Base-by-base conservation (phyloP, 2,797 vertebrate genomes). In the Enteromius afrohamiltoni region DNA sequence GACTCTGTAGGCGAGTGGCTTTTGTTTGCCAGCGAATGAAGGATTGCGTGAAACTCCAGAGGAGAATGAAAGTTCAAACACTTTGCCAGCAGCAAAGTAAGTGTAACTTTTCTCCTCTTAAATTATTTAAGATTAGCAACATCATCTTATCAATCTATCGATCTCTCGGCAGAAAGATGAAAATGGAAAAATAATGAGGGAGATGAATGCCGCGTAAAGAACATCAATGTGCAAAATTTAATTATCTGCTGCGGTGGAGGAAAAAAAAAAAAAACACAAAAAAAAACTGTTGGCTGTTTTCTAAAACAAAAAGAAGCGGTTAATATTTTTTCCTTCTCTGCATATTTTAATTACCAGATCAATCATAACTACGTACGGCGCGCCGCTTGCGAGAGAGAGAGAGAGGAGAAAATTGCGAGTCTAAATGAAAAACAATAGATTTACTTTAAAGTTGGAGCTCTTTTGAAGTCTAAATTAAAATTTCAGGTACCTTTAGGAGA, bases 321-420 rank as follows among this genome's bases (percentile, higher is more conserved):
- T 95, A 94, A 95, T 95, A 95, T 94, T 95, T 94, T 93, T 77
- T 93, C 91, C 92, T 92, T 93, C 93, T 95, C 92, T 94, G 94
- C 94, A 95, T 95, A 95, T 95, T 95, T 95, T 95, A 95, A 95
- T 95, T 95, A 95, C 90, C 93, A 95, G 95, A 95, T 95, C 94
- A 95, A 95, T 95, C 95, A 95, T 94, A 93, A 93, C 92, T 92
- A 90, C 90, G 84, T 93, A 91, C 89, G 86, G 91, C 89, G 84
- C 91, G 74, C 87, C 80, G 77, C 89, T 88, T 89, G 90, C 89
- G 89, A 85, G 92, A 93, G 91, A 89, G 42, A 29, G 31, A 87
- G 90, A 91, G 94, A 92, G 88, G 89, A 90, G 93, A 94, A 94
- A 94, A 95, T 94, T 95, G 94, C 94, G 86, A 93, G 93, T 94